Conservation (phyloP, 2,797 vertebrate genomes). For the Hypotaenidia okinawae region DNA sequence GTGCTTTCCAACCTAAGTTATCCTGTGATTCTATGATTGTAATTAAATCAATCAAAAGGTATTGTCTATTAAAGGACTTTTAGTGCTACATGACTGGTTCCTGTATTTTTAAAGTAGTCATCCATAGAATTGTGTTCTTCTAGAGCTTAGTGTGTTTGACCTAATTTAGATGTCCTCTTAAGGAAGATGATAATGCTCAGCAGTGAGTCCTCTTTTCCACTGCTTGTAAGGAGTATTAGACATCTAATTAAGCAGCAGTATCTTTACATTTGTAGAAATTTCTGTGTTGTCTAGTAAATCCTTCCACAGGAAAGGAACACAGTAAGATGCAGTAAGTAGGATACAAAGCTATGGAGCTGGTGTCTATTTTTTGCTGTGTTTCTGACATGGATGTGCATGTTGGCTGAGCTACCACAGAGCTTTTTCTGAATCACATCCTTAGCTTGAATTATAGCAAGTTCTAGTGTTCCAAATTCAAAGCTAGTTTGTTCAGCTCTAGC, state of each 20-base stretch:
- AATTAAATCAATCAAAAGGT: not conserved
- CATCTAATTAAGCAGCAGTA: not conserved
- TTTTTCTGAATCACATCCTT: not conserved
- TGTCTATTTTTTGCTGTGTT: not conserved
- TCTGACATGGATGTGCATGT: not conserved
- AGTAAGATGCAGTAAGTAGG: not conserved
- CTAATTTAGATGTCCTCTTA: not conserved
- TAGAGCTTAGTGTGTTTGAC: not conserved
- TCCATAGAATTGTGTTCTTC: not conserved
- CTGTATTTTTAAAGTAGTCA: not conserved
- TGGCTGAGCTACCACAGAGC: not conserved
- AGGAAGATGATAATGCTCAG: not conserved
- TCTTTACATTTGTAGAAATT: not conserved
- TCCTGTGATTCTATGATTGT: not conserved
- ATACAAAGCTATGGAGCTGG: not conserved
- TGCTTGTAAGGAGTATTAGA: not conserved
- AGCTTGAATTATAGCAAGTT: not conserved
- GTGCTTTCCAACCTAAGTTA: not conserved
- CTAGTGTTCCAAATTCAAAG: not conserved
- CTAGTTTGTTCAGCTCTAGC: not conserved
- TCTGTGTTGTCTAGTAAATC: not conserved
- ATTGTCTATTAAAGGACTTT: not conserved
- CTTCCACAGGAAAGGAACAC: not conserved
- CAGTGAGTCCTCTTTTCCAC: not conserved
- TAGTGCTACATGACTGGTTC: not conserved